These are phyloP conservation scores for Labeo rohita DNA, from an alignment of 2,113 vertebrate genomes.

Conservation along the genomic window DNA sequence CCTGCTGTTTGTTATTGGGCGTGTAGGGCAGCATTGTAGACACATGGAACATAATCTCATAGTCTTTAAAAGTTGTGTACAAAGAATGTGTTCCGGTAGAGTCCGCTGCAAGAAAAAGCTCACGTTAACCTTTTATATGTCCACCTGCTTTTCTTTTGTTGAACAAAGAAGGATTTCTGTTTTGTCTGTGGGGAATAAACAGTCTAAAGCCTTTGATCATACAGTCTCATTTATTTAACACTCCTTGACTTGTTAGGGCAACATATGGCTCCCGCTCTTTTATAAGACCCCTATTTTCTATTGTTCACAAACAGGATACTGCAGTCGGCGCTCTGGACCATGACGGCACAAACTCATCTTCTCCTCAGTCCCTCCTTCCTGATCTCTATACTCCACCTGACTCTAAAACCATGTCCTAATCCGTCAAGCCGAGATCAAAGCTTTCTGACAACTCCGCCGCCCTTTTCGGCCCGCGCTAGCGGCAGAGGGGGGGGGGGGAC, in stretches of 20 bases:
- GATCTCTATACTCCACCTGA: conserved; percentile 16
- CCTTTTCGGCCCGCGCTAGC: background rate
- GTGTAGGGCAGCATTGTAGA: conserved; percentile 94
- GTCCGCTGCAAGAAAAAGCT: conserved; percentile 67
- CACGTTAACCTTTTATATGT: background rate
- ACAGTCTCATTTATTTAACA: background rate
- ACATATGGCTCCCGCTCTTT: background rate
- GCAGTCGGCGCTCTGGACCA: background rate
- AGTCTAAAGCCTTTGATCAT: conserved; percentile 12
- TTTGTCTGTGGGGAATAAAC: background rate
- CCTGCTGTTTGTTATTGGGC: conserved; percentile 98
- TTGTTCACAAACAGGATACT: conserved; percentile 2
- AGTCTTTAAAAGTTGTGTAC: conserved; percentile 78
- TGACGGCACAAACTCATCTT: conserved; percentile 2
- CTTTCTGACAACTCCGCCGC: conserved; percentile 14
- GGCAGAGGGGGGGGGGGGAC: background rate
- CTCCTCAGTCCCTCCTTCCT: background rate
- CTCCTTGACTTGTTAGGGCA: conserved; percentile 7
- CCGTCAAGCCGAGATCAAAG: conserved; percentile 24
- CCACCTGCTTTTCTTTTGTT: background rate
- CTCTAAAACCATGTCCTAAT: background rate
- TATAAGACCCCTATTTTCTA: background rate
- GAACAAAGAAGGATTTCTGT: background rate
- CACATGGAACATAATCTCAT: conserved; percentile 81
- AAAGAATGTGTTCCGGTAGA: conserved; percentile 78